Evolutionary conservation across 1,140 invertebrate genomes (phyloP), one percentile per base, ranked within the genome.

Genomic region (Oppia nitens): DNA sequence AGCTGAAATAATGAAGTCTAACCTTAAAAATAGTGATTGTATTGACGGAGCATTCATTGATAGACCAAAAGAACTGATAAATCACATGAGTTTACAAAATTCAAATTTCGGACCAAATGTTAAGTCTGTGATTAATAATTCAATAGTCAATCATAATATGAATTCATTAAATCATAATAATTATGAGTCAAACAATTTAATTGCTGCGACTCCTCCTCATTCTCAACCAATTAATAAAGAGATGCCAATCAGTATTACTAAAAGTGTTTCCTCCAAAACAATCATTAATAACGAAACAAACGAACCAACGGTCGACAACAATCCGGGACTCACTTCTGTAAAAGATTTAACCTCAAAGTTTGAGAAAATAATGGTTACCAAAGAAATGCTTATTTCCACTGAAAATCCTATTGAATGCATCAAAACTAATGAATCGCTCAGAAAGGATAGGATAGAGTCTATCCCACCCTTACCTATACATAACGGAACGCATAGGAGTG

Each of bases 301-400:
- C 24, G 23, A 52, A 14, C 26, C n/a, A 21, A 52, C 50, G 14
- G 17, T 14, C n/a, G 24, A 50, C 11, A 11, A 6, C 4, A 24
- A 20, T 20, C n/a, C 20, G 11, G 48, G 26, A 11, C 2, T 53
- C 26, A 61, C 58, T 66, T 81, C 73, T 47, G 85, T 87, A 0
- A 81, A 79, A 71, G 84, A 87, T 68, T 78, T 90, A 66, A 83
- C 86, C 2, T 83, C 84, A 0, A 80, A 80, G 67, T 90, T 90
- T 70, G 86, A 91, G 72, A 81, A 78, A 17, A 40, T 40, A 9
- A 40, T 40, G 32, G 17, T 6, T 17, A 40, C 6, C 6, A 6
- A 40, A 40, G 32, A 40, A 40, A 17, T 9, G 6, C 6, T 9
- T 9, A 17, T 17, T 9, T 40, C 32, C 6, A 40, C 6, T 17